Evolutionary conservation across 2,888 invertebrate species (phyloP).

Genomic region (Pachymerium ferrugineum): DNA sequence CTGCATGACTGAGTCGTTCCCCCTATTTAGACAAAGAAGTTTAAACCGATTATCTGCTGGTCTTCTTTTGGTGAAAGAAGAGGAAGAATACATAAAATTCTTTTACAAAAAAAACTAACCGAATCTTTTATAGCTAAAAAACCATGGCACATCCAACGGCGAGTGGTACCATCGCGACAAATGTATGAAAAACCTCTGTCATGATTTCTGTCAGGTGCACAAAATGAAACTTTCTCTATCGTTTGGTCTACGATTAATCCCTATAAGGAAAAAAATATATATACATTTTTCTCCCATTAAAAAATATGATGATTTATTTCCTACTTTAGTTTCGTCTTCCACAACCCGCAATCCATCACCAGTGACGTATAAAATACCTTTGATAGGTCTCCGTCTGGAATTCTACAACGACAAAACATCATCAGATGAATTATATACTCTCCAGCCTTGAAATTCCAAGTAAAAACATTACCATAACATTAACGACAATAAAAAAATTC

Average conservation of each 20-base stretch:
- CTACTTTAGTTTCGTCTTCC: constrained; percentile 90
- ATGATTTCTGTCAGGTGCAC: constrained; percentile 96
- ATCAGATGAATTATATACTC: background rate
- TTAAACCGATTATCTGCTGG: background rate
- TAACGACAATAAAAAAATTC: background rate
- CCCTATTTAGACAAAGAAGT: constrained; percentile 58
- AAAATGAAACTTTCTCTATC: constrained; percentile 99
- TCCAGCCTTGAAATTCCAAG: background rate
- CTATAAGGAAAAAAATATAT: constrained; percentile 44
- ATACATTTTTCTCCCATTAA: background rate
- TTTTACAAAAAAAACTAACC: constrained; percentile 52
- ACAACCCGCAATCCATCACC: constrained; percentile 96
- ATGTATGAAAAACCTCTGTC: constrained; percentile 98
- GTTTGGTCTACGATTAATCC: constrained; percentile 98
- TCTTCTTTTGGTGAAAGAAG: too few relatives aligned
- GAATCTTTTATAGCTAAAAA: constrained; percentile 93
- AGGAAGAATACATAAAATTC: too few relatives aligned
- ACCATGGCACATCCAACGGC: constrained; percentile 99
- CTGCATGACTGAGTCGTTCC: constrained; percentile 95
- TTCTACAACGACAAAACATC: constrained; percentile 56
- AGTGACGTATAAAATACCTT: constrained; percentile 80
- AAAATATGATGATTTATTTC: constrained; percentile 20
- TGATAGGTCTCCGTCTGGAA: constrained; percentile 80
- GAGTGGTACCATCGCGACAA: constrained; percentile 95
- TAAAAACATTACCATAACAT: background rate